These are phyloP conservation scores for Ambastaia sidthimunki DNA, from an alignment of 2,797 vertebrate genomes.

Conservation along the genomic window DNA sequence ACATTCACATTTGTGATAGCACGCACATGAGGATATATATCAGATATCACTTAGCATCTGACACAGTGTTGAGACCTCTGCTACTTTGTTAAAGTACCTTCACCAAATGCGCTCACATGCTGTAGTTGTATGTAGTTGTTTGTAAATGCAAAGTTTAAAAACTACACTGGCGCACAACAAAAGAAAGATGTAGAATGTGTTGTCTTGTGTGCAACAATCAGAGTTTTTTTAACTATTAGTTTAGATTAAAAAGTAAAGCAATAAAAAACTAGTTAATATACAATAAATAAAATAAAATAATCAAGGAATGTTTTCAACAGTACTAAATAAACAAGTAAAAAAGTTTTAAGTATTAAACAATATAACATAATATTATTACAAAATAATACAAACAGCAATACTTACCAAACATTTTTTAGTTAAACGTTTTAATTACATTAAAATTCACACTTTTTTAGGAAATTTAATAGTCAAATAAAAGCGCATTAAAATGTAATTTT, in stretches of 20 bases:
- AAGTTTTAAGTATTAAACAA: no score
- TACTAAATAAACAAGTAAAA: no score
- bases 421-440: no score
- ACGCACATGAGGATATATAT: conserved; percentile 5
- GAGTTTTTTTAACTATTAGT: no score
- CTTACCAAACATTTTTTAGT: no score
- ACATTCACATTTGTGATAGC: conserved; percentile 30
- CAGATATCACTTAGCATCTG: neutral
- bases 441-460: neutral
- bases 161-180: neutral
- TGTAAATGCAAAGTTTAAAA: neutral
- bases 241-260: no score
- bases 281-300: no score
- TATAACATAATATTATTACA: no score
- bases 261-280: no score
- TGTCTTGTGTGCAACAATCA: no score
- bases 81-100: neutral
- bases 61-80: conserved; percentile 12
- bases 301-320: no score
- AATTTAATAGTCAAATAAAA: neutral
- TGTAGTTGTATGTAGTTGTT: neutral
- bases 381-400: no score
- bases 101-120: conserved; percentile 41
- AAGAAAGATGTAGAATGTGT: neutral
- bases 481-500: conserved; percentile 20